Evolutionary conservation across 2,888 invertebrate genomes (phyloP).

Genomic region (Omphaloscelis lunosa): DNA sequence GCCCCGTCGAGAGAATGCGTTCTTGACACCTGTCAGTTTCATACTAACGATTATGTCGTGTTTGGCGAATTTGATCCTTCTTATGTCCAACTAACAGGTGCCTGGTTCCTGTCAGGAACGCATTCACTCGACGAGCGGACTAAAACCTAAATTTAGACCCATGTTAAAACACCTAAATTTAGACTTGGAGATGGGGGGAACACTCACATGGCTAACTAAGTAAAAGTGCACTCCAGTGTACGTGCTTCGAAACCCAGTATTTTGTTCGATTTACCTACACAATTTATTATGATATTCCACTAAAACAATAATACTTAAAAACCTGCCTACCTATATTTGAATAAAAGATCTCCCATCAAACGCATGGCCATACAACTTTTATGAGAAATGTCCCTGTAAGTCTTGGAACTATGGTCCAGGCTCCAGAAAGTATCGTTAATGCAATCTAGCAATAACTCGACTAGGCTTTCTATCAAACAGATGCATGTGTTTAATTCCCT

Average conservation of each 20-base stretch:
- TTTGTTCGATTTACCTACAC: background rate
- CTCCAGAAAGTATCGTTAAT: slow-evolving; percentile 91
- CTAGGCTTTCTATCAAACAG: slow-evolving; percentile 85
- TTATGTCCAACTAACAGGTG: too few species aligned
- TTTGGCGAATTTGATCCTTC: too few species aligned
- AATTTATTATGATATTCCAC: background rate
- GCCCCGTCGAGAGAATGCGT: too few species aligned
- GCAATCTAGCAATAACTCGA: slow-evolving; percentile 89
- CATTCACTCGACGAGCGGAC: too few species aligned
- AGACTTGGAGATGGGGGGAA: background rate
- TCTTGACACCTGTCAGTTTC: too few species aligned
- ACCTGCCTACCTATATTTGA: slow-evolving; percentile 87
- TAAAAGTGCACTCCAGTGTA: too few species aligned
- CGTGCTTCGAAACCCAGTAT: background rate
- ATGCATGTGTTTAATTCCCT: slow-evolving; percentile 87
- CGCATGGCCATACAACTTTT: slow-evolving; percentile 90
- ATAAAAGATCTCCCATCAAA: slow-evolving; percentile 90
- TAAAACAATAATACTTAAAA: background rate
- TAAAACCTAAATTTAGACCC: too few species aligned
- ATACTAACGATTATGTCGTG: too few species aligned
- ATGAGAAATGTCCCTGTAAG: slow-evolving; percentile 86
- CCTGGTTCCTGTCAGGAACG: too few species aligned
- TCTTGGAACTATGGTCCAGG: slow-evolving; percentile 82
- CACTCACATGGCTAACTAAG: too few species aligned
- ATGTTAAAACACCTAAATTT: background rate